Evolutionary conservation across 2,888 invertebrate species (phyloP).

Genomic region (Disparrhopalites patrizii): DNA sequence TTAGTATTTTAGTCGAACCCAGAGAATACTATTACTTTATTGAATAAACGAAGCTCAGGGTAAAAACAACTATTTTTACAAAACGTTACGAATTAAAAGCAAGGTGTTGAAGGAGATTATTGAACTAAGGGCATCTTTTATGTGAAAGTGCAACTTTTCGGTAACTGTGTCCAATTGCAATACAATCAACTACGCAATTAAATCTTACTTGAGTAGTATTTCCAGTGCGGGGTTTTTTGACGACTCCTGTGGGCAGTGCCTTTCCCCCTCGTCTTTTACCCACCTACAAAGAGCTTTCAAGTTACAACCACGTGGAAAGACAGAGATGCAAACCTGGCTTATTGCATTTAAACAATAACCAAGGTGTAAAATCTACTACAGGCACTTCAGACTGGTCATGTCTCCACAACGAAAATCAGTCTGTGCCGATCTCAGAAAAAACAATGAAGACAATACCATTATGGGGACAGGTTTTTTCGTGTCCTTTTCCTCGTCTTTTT

Average conservation of each 20-base stretch:
- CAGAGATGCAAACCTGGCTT: conserved; percentile 32
- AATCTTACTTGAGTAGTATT: conserved; percentile 54
- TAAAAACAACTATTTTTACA: too few relatives aligned
- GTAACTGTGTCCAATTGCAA: too few relatives aligned
- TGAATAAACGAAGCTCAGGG: too few relatives aligned
- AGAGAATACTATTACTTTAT: too few relatives aligned
- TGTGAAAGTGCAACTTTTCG: too few relatives aligned
- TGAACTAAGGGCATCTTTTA: too few relatives aligned
- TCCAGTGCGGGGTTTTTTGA: conserved; percentile 69
- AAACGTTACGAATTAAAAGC: too few relatives aligned
- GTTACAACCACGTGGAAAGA: conserved; percentile 31
- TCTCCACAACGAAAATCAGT: conserved; percentile 31
- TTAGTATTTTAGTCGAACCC: too few relatives aligned
- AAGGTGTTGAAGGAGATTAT: too few relatives aligned
- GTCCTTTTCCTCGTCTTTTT: conserved; percentile 40
- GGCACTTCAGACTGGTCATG: conserved; percentile 23
- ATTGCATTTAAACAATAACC: conserved; percentile 23
- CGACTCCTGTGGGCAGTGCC: conserved; percentile 82
- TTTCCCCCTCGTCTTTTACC: conserved; percentile 82
- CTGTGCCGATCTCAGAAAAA: conserved; percentile 27
- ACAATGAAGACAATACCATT: conserved; percentile 44
- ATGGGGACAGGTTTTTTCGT: conserved; percentile 45
- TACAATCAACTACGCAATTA: too few relatives aligned
- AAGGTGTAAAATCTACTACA: conserved; percentile 22
- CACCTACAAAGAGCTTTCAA: conserved; percentile 53